Base-by-base conservation (phyloP, 2,113 vertebrate genomes). In the Ictalurus punctatus region DNA sequence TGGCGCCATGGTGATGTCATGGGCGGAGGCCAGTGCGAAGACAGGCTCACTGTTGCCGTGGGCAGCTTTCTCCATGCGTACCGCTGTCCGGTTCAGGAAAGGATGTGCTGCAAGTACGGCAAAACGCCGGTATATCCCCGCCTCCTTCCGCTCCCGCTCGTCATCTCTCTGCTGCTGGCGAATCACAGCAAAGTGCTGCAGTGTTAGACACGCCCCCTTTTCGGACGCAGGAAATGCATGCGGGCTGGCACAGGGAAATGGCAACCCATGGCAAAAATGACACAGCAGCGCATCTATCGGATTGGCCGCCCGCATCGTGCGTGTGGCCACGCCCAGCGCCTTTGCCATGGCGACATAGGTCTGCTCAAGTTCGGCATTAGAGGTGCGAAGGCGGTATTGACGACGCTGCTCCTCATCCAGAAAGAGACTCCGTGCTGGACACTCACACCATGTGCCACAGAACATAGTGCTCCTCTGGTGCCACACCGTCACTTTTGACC, bases 381-480 rank as follows among this genome's bases (percentile, higher is more conserved):
- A 95, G 90, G 96, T 93, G 65, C 98, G 93, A 9, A 98, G 92
- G 12, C 95, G 97, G 92, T 98, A 98, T 92, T 99, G 98, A 9
- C 98, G 96, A 71, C 95, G 95, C 94, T 99, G 98, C 83, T 99
- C 98, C 88, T 97, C 97, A 65, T 98, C 98, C 6, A 99, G 94
- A 90, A 97, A 98, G 83, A 96, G 94, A 94, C 97, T 98, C 71
- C 98, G 95, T 91, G 96, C 93, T 0, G 98, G 98, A 90, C 98
- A 99, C 86, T 98, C 97, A 0, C 98, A 99, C 88, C 93, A 95
- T 2, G 96, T 94, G 0, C 97, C 96, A 80, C 98, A 99, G 93
- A 98, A 99, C 44, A 99, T 94, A 5, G 97, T 97, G 91, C 97
- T 99, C 94, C 97, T 97, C 94, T 99, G 98, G 93, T 98, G 97